Conservation (phyloP, 2,888 invertebrate genomes). For the Drosophila birchii region DNA sequence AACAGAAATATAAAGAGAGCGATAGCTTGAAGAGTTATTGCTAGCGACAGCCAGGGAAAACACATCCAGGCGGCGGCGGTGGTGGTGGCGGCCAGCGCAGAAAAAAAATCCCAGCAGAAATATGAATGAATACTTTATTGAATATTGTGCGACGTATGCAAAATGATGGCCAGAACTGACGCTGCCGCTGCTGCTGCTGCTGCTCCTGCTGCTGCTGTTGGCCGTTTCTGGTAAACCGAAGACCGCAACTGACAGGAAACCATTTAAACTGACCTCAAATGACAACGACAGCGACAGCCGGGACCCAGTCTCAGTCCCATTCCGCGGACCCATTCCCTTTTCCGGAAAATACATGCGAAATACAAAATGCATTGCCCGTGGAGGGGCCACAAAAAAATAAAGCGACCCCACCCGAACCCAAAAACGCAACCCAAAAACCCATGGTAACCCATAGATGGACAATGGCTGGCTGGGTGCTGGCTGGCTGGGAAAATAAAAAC, state of each 20-base stretch:
- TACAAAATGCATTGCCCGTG: conserved; percentile 24
- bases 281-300: conserved; percentile 71
- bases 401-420: conserved; percentile 27
- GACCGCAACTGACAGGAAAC: conserved; percentile 81
- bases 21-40: conserved; percentile 46
- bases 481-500: conserved; percentile 22
- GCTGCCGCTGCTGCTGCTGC: conserved; percentile 19
- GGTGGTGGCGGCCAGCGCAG: background rate
- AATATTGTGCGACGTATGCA: conserved; percentile 68
- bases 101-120: conserved; percentile 41
- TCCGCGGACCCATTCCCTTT: conserved; percentile 21
- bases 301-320: conserved; percentile 19
- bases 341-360: conserved; percentile 36
- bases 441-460: conserved; percentile 60
- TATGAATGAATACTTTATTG: conserved; percentile 77
- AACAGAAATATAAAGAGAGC: conserved; percentile 25
- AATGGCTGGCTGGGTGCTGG: conserved; percentile 15
- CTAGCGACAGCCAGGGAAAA: conserved; percentile 32
- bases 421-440: conserved; percentile 17
- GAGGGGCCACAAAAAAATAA: conserved; percentile 37
- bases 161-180: conserved; percentile 45
- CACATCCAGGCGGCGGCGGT: background rate
- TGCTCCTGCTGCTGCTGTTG: conserved; percentile 19
- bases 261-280: conserved; percentile 81
- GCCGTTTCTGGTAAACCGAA: conserved; percentile 68